These are phyloP conservation scores for Mythimna vitellina DNA, from an alignment of 2,888 invertebrate species.

Conservation along the genomic window DNA sequence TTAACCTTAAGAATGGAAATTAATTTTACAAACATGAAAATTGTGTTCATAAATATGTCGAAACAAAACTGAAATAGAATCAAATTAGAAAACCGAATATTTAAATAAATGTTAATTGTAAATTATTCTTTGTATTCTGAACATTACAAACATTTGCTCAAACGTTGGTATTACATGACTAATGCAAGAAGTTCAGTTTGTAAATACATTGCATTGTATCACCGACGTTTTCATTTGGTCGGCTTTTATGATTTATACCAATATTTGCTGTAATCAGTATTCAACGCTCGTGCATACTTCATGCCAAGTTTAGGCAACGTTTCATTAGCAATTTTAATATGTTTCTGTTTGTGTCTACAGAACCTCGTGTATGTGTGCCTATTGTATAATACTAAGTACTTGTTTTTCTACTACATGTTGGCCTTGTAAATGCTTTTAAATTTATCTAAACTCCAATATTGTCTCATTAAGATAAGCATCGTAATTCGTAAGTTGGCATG, in stretches of 20 bases:
- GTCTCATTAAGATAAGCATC: conserved; percentile 61
- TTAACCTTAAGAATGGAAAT: neutral
- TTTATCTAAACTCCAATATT: conserved; percentile 60
- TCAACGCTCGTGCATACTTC: conserved; percentile 74
- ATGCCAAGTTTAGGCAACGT: conserved; percentile 83
- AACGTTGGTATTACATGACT: conserved; percentile 46
- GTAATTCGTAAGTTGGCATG: conserved; percentile 35
- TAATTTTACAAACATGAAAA: conserved; percentile 15
- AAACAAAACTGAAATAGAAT: conserved; percentile 23
- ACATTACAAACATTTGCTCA: conserved; percentile 46
- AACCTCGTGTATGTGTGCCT: conserved; percentile 72
- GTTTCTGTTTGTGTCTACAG: conserved; percentile 79
- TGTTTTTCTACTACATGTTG: conserved; percentile 53
- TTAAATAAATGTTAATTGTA: conserved; percentile 25
- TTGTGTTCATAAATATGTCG: conserved; percentile 4
- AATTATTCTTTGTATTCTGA: conserved; percentile 45
- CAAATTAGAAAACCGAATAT: conserved; percentile 33
- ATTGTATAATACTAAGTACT: conserved; percentile 65
- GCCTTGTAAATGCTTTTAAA: conserved; percentile 62
- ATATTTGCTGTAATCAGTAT: conserved; percentile 77
- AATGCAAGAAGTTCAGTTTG: conserved; percentile 34
- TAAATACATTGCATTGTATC: conserved; percentile 46
- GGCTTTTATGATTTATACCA: conserved; percentile 60
- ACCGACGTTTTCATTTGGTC: conserved; percentile 59
- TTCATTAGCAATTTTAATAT: conserved; percentile 86